Evolutionary conservation across 2,888 invertebrate species (phyloP).

Genomic region (Ennomos quercinarius): DNA sequence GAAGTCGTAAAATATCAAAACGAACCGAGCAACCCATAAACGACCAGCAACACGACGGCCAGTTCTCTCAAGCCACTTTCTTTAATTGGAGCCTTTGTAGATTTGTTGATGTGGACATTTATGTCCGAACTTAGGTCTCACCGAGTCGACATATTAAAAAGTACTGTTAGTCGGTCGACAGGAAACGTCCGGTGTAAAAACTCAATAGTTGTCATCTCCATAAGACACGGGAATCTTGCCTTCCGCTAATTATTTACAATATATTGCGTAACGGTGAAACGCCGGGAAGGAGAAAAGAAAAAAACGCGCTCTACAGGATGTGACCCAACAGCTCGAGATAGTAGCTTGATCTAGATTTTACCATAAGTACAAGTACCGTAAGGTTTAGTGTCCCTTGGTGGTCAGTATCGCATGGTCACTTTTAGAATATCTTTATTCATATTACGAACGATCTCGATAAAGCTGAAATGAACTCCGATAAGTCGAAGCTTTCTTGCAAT

Average conservation of each 20-base stretch:
- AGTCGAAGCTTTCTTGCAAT: constrained; percentile 51
- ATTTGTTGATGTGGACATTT: constrained; percentile 39
- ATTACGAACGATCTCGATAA: constrained; percentile 81
- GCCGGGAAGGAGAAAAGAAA: constrained; percentile 80
- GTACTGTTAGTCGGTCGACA: constrained; percentile 68
- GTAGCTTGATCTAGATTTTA: constrained; percentile 52
- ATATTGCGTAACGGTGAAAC: constrained; percentile 85
- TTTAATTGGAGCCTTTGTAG: constrained; percentile 42
- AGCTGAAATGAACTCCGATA: constrained; percentile 72
- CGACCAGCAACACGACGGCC: constrained; percentile 19
- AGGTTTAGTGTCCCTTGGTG: constrained; percentile 57
- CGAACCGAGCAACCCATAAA: constrained; percentile 18
- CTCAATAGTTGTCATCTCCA: constrained; percentile 78
- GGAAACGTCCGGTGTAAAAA: constrained; percentile 78
- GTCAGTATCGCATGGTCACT: constrained; percentile 63
- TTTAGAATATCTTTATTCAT: constrained; percentile 84
- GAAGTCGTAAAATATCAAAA: constrained; percentile 22
- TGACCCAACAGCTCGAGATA: constrained; percentile 62
- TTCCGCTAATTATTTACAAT: constrained; percentile 86
- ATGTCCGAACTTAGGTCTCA: constrained; percentile 43
- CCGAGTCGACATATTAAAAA: constrained; percentile 55
- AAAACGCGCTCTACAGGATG: constrained; percentile 81
- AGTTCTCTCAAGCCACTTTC: constrained; percentile 34
- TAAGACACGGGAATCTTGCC: constrained; percentile 84
- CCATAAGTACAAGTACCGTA: constrained; percentile 55